phyloP scores from a whole-genome alignment of 2,888 invertebrate species.

The Hipparchia semele region DNA sequence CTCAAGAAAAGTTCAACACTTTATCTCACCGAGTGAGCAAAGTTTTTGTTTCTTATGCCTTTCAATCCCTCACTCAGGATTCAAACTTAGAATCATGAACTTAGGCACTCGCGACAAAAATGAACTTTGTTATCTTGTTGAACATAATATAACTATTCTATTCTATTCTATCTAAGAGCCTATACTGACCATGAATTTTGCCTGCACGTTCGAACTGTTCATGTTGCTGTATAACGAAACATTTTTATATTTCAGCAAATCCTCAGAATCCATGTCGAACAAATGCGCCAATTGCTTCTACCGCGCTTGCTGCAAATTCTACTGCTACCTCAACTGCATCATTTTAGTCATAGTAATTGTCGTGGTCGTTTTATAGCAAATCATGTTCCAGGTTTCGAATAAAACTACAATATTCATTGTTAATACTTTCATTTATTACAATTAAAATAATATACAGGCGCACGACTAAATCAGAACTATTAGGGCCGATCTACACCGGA shows the following conservation, averaged over 20 bases:
- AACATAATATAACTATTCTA: too few species aligned
- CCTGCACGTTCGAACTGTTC: too few species aligned
- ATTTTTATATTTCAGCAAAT: constrained; percentile 42
- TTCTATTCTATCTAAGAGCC: too few species aligned
- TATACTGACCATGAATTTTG: too few species aligned
- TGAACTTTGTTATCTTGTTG: too few species aligned
- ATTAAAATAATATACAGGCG: constrained; percentile 16
- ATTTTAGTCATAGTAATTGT: constrained; percentile 49
- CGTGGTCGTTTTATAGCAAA: constrained; percentile 25
- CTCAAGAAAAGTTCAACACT: too few species aligned
- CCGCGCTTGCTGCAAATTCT: constrained; percentile 60
- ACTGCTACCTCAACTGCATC: constrained; percentile 58
- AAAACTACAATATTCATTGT: constrained; percentile 22
- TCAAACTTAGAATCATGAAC: too few species aligned
- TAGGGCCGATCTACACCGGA: not conserved
- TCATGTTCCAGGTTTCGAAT: constrained; percentile 15
- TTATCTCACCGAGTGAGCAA: too few species aligned
- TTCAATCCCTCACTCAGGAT: too few species aligned
- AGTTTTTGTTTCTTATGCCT: too few species aligned
- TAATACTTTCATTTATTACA: constrained; percentile 25
- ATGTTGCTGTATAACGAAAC: not conserved
- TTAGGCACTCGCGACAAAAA: too few species aligned
- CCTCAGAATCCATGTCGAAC: constrained; percentile 38
- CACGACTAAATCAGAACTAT: not conserved
- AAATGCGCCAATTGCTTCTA: constrained; percentile 58